Conservation (phyloP, 2,113 vertebrate species). For the Centropus bengalensis region DNA sequence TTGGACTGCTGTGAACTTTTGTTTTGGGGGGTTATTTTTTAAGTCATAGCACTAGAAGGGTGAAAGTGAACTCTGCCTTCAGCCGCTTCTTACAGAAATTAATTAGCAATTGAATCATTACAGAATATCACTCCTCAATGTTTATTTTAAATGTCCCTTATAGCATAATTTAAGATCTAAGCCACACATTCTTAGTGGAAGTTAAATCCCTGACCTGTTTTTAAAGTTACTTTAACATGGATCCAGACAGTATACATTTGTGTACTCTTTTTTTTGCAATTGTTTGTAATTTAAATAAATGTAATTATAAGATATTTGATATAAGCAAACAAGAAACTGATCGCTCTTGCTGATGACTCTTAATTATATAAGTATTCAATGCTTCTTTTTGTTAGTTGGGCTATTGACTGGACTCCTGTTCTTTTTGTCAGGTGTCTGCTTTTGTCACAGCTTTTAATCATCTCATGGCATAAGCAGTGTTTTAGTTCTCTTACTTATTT, state of each 20-base stretch:
- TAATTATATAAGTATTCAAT: neutral
- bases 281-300: neutral
- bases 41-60: neutral
- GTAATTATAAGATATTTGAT: neutral
- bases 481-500: neutral
- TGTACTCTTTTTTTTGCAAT: neutral
- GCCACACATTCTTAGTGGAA: neutral
- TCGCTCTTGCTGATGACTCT: neutral
- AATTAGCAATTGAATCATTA: neutral
- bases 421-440: neutral
- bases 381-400: neutral
- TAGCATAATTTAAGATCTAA: neutral
- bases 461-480: neutral
- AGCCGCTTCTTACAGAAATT: neutral
- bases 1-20: neutral
- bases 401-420: neutral
- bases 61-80: neutral
- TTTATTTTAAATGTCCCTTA: neutral
- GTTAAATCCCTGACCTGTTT: neutral
- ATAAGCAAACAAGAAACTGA: neutral
- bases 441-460: neutral
- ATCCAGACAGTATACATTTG: neutral
- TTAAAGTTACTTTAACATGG: neutral
- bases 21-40: neutral
- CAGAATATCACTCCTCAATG: neutral